Evolutionary conservation across 92 coral and sea anemone genomes (phyloP), one percentile per base, ranked within the genome.

Genomic region (Phenganax stokvisi): DNA sequence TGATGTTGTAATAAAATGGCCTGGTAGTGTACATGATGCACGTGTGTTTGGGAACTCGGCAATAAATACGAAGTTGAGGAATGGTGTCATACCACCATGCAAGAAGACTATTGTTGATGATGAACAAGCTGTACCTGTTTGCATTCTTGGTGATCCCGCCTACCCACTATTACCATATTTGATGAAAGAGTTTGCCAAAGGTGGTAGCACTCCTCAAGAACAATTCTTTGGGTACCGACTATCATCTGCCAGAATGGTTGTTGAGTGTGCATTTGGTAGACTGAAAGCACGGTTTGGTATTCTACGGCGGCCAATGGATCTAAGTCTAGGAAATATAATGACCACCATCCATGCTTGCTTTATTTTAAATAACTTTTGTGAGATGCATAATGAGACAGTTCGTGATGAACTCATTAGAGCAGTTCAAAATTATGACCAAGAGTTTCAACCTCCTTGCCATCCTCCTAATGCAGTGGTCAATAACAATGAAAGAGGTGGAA

Each of bases 11-110:
- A 60, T 60, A 60, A 60, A 65, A 8, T 65, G 71, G 71, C 71
- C 71, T 65, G 71, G 71, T 27, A 65, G 71, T 65, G 71, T 65
- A 27, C 66, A 60, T n/a, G 66, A 60, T 60, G 66, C 66, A 60
- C 66, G 66, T 60, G 17, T 60, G 25, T 60, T 60, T 60, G 66
- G 66, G 12, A 60, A 60, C 66, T 60, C 66, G 6, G 66, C 15
- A 60, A 60, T 60, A 10, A 60, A 60, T 60, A 60, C 66, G 5
- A 60, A 60, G 66, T 60, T 60, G 17, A 60, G 66, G 66, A 12
- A 60, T 60, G 66, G 66, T 16, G 66, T 60, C 17, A 60, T 60
- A 60, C 66, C 66, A 60, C 66, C 0, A 60, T 60, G 66, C 17
- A 60, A 60, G 66, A 60, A 60, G 66, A 6, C 66, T 60, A 60